Percentiles rank a stretch among this genome's conserved stretches.
Conservation (phyloP, 2,113 vertebrate genomes). For the Microcebus griseorufus region DNA sequence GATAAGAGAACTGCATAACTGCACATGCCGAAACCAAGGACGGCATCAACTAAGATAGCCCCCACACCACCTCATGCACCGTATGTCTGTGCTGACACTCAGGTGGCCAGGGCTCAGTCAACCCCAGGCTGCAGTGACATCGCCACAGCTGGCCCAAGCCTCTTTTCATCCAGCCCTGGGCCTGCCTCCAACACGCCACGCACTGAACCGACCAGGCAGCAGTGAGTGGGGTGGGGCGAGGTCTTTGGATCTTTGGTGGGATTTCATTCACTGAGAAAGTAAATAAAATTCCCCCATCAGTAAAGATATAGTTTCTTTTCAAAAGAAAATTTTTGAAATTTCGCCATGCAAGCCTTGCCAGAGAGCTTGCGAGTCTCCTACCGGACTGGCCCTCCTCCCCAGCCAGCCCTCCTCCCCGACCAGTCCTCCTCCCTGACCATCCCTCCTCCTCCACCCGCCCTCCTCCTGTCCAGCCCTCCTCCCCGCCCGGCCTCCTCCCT, state of each 20-base stretch:
- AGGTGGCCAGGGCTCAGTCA: neutral
- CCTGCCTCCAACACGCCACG: neutral
- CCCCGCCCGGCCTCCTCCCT: too few relatives aligned
- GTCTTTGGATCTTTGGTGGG: neutral
- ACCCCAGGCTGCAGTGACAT: fast-evolving
- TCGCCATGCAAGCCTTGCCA: neutral
- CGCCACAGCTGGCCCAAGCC: neutral
- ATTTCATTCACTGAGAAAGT: neutral
- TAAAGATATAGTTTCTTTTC: neutral
- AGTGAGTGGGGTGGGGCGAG: neutral
- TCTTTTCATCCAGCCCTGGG: too few relatives aligned
- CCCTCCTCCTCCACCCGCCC: too few relatives aligned
- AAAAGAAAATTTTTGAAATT: neutral
- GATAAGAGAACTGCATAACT: neutral
- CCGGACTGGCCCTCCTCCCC: too few relatives aligned
- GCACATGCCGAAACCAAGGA: neutral
- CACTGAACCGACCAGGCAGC: fast-evolving
- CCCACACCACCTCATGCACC: neutral
- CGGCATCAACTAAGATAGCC: neutral
- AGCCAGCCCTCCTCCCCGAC: too few relatives aligned
- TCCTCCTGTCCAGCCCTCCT: too few relatives aligned
- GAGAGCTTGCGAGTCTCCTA: neutral
- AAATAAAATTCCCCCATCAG: neutral
- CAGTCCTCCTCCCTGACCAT: too few relatives aligned
- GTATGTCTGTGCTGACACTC: neutral